A percentile compares a stretch with the other conserved stretches of the same genome.
phyloP scores from a whole-genome alignment of 2,888 invertebrate genomes.

The Nematopogon swammerdamellus region DNA sequence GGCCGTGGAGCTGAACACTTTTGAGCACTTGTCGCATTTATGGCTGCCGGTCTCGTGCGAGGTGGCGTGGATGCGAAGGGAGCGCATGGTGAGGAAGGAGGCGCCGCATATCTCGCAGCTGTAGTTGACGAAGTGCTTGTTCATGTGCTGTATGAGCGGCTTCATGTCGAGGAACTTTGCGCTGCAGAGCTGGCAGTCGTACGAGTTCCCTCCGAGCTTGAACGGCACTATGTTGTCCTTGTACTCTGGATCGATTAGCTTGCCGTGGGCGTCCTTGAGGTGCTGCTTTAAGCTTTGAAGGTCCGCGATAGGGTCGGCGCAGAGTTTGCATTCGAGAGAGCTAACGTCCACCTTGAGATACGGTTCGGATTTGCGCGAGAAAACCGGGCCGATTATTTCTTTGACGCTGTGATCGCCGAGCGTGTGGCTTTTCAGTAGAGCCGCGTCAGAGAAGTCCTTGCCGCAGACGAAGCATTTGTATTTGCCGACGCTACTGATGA shows the following conservation, averaged over 20 bases:
- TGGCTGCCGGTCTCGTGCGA: slow-evolving; percentile 43
- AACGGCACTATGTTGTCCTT: slow-evolving; percentile 47
- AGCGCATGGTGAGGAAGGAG: slow-evolving; percentile 40
- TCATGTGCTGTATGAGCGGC: slow-evolving; percentile 45
- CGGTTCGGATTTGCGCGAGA: slow-evolving; percentile 18
- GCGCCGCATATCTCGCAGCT: slow-evolving; percentile 47
- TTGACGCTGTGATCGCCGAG: slow-evolving; percentile 29
- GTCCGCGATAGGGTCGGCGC: slow-evolving; percentile 20
- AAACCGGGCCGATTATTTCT: slow-evolving; percentile 11
- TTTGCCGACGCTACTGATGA: slow-evolving; percentile 42
- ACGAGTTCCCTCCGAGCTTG: slow-evolving; percentile 27
- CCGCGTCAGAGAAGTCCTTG: slow-evolving; percentile 34
- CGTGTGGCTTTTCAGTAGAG: slow-evolving; percentile 33
- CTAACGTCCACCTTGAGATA: slow-evolving; percentile 42
- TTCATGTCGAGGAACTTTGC: slow-evolving; percentile 39
- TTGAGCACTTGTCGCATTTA: slow-evolving; percentile 38
- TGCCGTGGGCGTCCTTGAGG: slow-evolving; percentile 30
- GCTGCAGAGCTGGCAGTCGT: slow-evolving; percentile 37
- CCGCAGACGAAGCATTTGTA: slow-evolving; percentile 47
- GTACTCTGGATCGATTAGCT: slow-evolving; percentile 31
- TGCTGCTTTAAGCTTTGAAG: slow-evolving; percentile 31
- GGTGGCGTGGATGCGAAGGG: slow-evolving; percentile 42
- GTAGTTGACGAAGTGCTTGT: slow-evolving; percentile 45
- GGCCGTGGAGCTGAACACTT: slow-evolving; percentile 38
- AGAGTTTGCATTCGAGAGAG: slow-evolving; percentile 34